A percentile compares a stretch with the other conserved stretches of the same genome.
These are phyloP conservation scores for Conus betulinus DNA, from an alignment of 1,140 invertebrate species.

Conservation along the genomic window DNA sequence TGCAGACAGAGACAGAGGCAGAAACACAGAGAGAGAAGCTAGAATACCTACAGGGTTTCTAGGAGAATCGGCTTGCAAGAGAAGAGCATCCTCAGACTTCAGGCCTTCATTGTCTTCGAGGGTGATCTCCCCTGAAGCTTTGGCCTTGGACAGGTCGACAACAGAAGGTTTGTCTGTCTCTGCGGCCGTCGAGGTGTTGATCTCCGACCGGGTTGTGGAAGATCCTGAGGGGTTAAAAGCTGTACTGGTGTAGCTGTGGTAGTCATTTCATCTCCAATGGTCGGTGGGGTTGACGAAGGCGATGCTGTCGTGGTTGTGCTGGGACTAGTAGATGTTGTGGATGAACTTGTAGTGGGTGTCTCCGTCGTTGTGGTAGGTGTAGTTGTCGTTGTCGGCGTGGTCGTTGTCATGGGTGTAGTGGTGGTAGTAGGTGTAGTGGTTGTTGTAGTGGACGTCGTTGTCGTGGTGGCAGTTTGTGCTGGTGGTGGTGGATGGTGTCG, in stretches of 20 bases:
- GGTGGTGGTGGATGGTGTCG: neutral
- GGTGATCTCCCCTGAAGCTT: no score
- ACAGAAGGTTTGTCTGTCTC: no score
- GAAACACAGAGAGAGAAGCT: neutral
- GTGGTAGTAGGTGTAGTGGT: neutral
- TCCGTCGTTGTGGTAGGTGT: neutral
- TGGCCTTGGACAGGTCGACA: no score
- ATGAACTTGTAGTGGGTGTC: neutral
- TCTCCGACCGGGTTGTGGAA: no score
- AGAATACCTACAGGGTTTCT: neutral
- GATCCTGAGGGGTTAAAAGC: no score
- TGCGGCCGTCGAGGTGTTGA: no score
- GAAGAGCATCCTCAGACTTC: neutral
- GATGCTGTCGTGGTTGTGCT: neutral
- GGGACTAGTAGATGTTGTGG: neutral
- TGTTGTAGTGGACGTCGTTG: neutral
- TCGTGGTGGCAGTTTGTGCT: neutral
- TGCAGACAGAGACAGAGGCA: no score
- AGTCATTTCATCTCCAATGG: no score
- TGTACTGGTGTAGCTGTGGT: no score
- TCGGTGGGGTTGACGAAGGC: neutral
- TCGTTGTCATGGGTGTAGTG: neutral
- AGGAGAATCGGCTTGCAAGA: slow-evolving; percentile 31
- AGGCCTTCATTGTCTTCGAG: no score
- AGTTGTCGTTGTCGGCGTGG: neutral